Percentiles rank a stretch among this genome's conserved stretches.
phyloP scores from a whole-genome alignment of 2,113 vertebrate species.

The Coturnix japonica region DNA sequence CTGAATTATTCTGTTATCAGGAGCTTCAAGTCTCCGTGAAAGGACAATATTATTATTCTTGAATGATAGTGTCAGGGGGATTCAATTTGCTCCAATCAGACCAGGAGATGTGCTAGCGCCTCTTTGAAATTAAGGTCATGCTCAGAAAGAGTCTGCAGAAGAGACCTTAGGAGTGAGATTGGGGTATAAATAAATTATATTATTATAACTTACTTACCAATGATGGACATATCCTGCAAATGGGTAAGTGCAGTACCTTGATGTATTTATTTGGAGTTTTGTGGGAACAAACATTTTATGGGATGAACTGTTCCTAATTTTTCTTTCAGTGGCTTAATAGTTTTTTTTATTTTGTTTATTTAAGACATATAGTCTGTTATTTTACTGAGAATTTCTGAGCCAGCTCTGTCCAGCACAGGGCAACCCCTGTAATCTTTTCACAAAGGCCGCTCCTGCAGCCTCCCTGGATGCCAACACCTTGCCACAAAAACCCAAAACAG shows the following conservation, averaged over 20 bases:
- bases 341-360: background rate
- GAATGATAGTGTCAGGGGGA: conserved; percentile 15
- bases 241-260: background rate
- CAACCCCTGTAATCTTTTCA: background rate
- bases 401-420: too few species aligned
- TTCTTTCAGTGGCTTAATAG: background rate
- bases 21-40: background rate
- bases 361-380: background rate
- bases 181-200: background rate
- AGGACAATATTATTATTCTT: conserved; percentile 30
- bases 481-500: background rate
- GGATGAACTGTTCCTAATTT: background rate
- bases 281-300: background rate
- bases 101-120: background rate
- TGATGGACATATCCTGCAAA: background rate
- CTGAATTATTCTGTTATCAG: conserved; percentile 27
- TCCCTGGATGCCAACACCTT: fast-evolving
- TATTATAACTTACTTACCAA: background rate
- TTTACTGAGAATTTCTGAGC: background rate
- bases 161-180: background rate
- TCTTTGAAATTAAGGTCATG: conserved; percentile 26
- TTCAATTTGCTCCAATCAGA: conserved; percentile 51
- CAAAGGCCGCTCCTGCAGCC: too few species aligned
- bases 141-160: background rate
- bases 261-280: background rate